phyloP scores from a whole-genome alignment of 2,113 vertebrate genomes.

The Leucoraja erinaceus region DNA sequence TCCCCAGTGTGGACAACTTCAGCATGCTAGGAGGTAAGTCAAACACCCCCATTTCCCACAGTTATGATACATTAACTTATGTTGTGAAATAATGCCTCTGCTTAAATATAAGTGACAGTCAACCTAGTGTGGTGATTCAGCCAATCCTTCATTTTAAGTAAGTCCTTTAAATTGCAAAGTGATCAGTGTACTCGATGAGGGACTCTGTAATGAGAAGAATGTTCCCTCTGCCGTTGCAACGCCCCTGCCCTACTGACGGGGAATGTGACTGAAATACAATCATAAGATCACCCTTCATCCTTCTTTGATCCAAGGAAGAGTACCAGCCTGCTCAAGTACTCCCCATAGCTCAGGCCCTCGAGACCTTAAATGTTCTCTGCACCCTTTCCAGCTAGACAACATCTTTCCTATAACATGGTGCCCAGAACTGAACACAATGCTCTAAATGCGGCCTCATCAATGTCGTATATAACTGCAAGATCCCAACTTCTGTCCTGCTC shows the following conservation, averaged over 20 bases:
- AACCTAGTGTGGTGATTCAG: neutral
- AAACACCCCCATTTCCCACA: neutral
- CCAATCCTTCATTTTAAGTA: neutral
- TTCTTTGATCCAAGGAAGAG: no score
- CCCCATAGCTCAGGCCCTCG: no score
- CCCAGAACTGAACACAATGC: no score
- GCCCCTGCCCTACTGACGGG: neutral
- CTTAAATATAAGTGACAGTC: neutral
- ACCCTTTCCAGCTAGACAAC: no score
- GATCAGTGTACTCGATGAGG: neutral
- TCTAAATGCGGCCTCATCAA: no score
- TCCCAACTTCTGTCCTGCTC: no score
- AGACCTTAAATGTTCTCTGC: no score
- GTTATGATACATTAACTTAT: neutral
- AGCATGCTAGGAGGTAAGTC: slow-evolving; percentile 66
- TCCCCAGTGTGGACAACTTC: slow-evolving; percentile 85
- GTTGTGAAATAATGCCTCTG: neutral
- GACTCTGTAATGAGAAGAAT: neutral
- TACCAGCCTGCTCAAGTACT: no score
- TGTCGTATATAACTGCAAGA: no score
- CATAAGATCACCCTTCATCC: neutral
- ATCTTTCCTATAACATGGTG: no score
- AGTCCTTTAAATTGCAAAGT: neutral
- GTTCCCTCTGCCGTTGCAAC: neutral
- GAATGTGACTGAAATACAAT: neutral